These are phyloP conservation scores for Electrophaes corylata DNA, from an alignment of 2,888 invertebrate genomes.

Conservation along the genomic window DNA sequence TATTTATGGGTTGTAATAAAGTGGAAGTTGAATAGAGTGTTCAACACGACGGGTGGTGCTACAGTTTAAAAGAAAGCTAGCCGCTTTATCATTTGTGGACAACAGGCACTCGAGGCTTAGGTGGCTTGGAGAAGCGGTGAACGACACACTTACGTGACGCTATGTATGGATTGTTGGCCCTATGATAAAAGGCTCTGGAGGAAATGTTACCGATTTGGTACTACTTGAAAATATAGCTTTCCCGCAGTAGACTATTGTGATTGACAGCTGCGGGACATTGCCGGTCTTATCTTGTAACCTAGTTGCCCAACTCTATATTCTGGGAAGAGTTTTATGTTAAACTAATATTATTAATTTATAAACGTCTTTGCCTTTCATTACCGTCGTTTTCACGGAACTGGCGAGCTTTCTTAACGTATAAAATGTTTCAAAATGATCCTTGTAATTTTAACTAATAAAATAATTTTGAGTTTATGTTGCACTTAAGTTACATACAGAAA, in stretches of 20 bases:
- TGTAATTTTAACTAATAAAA: no score
- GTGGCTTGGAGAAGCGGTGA: slow-evolving; percentile 56
- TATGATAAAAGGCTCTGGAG: slow-evolving; percentile 52
- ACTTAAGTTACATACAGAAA: no score
- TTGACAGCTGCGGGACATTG: slow-evolving; percentile 48
- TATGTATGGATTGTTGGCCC: slow-evolving; percentile 56
- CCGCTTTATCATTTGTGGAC: slow-evolving; percentile 77
- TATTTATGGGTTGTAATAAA: slow-evolving; percentile 55
- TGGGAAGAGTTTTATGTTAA: no score
- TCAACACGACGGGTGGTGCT: slow-evolving; percentile 48
- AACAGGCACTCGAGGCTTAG: slow-evolving; percentile 69
- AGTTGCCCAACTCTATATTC: slow-evolving; percentile 39
- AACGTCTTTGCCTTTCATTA: no score
- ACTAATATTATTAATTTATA: no score
- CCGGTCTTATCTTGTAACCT: slow-evolving; percentile 52
- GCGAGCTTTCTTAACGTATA: no score
- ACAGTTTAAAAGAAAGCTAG: slow-evolving; percentile 59
- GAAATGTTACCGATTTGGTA: slow-evolving; percentile 60
- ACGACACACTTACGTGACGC: slow-evolving; percentile 56
- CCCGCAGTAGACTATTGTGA: slow-evolving; percentile 52
- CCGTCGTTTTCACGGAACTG: no score
- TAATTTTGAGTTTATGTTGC: no score
- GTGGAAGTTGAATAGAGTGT: slow-evolving; percentile 43
- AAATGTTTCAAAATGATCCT: no score
- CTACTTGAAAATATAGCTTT: slow-evolving; percentile 61